Percentiles rank a stretch among this genome's conserved stretches.
Conservation (phyloP, 2,888 invertebrate genomes). For the Dasypolia templi region DNA sequence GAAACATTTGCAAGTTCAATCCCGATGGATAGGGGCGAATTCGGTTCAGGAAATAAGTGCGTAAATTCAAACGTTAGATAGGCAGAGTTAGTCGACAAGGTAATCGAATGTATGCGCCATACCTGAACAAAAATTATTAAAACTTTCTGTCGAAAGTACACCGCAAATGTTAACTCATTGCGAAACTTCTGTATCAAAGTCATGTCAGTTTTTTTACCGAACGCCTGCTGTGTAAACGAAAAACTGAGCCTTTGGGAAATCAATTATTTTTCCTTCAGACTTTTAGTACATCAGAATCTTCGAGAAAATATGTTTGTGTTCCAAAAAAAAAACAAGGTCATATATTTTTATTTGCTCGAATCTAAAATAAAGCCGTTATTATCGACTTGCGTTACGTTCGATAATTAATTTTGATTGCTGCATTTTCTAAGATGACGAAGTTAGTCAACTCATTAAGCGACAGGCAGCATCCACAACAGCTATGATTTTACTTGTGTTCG, state of each 20-base stretch:
- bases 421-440: neutral
- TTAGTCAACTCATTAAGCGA: neutral
- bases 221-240: conserved; percentile 24
- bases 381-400: neutral
- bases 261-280: conserved; percentile 48
- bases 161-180: conserved; percentile 48
- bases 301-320: conserved; percentile 9
- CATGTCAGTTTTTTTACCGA: conserved; percentile 30
- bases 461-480: neutral
- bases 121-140: conserved; percentile 55
- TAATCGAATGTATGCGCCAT: conserved; percentile 34
- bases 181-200: conserved; percentile 49
- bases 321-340: neutral
- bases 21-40: conserved; percentile 8
- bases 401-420: neutral
- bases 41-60: conserved; percentile 11
- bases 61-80: conserved; percentile 10
- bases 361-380: neutral
- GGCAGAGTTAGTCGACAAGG: conserved; percentile 5
- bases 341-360: neutral
- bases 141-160: conserved; percentile 42
- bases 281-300: conserved; percentile 16
- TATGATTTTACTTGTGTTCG: neutral
- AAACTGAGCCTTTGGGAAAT: conserved; percentile 59
- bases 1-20: conserved; percentile 56